Conservation (phyloP, 2,797 vertebrate species). For the Psittacula echo region DNA sequence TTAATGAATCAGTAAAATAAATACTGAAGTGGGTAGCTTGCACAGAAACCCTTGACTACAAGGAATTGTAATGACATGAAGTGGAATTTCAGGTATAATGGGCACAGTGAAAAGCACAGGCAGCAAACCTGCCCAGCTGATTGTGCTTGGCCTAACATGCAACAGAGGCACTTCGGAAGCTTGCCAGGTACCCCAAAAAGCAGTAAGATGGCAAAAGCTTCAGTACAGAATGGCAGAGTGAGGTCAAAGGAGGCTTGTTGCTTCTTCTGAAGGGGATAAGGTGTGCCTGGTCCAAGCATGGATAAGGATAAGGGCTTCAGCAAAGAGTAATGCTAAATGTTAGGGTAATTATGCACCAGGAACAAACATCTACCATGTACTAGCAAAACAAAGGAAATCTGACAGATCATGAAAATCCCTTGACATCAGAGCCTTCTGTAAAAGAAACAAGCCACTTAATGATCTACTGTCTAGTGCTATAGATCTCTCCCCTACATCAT, state of each 20-base stretch:
- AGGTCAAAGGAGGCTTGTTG: not conserved
- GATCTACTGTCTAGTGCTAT: not conserved
- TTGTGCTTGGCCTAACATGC: not conserved
- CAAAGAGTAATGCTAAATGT: not conserved
- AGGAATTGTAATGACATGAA: not conserved
- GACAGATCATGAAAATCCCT: not conserved
- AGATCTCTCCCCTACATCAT: not conserved
- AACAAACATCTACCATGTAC: not conserved
- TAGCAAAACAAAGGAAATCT: not conserved
- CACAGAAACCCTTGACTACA: not conserved
- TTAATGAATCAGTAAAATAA: conserved; percentile 18
- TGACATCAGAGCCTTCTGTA: not conserved
- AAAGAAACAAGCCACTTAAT: not conserved
- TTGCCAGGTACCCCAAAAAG: not conserved
- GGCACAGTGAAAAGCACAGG: not conserved
- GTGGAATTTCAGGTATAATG: not conserved
- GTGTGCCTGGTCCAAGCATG: not conserved
- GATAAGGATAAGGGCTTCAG: not conserved
- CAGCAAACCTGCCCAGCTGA: not conserved
- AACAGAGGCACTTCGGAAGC: not conserved
- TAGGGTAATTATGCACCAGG: not conserved
- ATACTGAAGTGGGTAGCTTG: not conserved
- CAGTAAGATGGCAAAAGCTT: not conserved
- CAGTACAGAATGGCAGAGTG: not conserved
- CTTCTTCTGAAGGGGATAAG: not conserved